Percentiles rank a stretch among this genome's conserved stretches.
phyloP scores from a whole-genome alignment of 2,888 invertebrate genomes.

The Lordiphosa fenestrarum region DNA sequence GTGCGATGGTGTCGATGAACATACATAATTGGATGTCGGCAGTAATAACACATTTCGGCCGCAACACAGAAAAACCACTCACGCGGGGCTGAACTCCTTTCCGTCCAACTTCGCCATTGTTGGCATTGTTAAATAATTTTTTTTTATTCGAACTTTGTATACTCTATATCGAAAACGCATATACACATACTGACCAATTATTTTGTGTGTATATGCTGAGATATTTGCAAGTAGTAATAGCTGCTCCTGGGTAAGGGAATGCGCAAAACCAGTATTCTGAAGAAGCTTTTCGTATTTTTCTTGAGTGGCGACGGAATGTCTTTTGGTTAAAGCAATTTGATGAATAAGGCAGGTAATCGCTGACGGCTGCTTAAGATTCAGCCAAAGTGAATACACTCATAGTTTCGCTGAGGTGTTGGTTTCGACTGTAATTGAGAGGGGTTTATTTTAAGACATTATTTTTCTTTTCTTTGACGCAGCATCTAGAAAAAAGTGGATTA shows the following conservation, averaged over 20 bases:
- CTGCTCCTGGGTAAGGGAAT: slow-evolving; percentile 12
- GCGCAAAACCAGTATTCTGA: slow-evolving; percentile 15
- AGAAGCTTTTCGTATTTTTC: slow-evolving; percentile 32
- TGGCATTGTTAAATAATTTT: slow-evolving; percentile 25
- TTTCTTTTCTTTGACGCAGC: slow-evolving; percentile 2
- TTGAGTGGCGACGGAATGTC: slow-evolving; percentile 71
- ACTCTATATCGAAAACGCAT: neutral
- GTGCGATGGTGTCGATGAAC: slow-evolving; percentile 66
- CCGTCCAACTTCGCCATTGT: slow-evolving; percentile 42
- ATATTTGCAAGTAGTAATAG: slow-evolving; percentile 4
- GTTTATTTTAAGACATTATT: slow-evolving; percentile 56
- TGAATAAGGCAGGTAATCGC: slow-evolving; percentile 61
- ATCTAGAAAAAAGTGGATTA: neutral
- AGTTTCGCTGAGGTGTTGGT: slow-evolving; percentile 63
- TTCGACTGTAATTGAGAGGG: slow-evolving; percentile 71
- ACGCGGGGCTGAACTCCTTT: slow-evolving; percentile 27
- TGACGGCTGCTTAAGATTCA: slow-evolving; percentile 63
- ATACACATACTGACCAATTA: neutral
- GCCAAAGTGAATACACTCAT: slow-evolving; percentile 51
- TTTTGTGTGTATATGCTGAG: neutral
- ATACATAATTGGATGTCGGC: slow-evolving; percentile 67
- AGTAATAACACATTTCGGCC: slow-evolving; percentile 61
- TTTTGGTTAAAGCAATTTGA: slow-evolving; percentile 66
- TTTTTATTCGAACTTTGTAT: slow-evolving; percentile 1
- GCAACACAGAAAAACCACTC: slow-evolving; percentile 46